Conservation (phyloP, 2,113 vertebrate genomes). For the Myiagra hebetior region DNA sequence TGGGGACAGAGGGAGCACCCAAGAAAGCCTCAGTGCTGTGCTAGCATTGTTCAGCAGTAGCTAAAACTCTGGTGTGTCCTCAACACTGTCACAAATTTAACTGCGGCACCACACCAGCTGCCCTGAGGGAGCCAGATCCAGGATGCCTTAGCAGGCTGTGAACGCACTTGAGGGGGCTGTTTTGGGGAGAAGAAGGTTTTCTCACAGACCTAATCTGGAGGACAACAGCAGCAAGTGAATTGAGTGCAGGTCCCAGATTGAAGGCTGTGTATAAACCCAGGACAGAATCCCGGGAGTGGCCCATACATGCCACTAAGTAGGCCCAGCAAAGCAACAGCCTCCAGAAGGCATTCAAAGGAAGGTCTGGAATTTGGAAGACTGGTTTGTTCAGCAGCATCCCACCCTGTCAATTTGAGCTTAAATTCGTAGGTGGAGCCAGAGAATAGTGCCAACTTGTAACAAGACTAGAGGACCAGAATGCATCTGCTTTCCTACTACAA, state of each 20-base stretch:
- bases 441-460: background rate
- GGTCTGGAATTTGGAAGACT: background rate
- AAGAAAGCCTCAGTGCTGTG: background rate
- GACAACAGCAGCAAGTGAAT: background rate
- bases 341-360: background rate
- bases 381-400: background rate
- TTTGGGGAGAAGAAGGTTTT: background rate
- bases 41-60: background rate
- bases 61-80: background rate
- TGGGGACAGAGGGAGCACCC: background rate
- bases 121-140: background rate
- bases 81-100: background rate
- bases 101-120: fast-evolving
- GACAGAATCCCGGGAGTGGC: background rate
- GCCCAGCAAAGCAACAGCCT: background rate
- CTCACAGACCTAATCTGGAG: background rate
- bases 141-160: background rate
- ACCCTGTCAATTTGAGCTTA: background rate
- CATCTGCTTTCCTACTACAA: background rate
- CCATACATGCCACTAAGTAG: background rate
- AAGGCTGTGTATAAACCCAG: background rate
- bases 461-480: background rate
- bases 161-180: no score
- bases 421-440: background rate
- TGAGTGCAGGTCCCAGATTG: background rate